Evolutionary conservation across 1,140 invertebrate species (phyloP).

Genomic region (Triops longicaudatus): DNA sequence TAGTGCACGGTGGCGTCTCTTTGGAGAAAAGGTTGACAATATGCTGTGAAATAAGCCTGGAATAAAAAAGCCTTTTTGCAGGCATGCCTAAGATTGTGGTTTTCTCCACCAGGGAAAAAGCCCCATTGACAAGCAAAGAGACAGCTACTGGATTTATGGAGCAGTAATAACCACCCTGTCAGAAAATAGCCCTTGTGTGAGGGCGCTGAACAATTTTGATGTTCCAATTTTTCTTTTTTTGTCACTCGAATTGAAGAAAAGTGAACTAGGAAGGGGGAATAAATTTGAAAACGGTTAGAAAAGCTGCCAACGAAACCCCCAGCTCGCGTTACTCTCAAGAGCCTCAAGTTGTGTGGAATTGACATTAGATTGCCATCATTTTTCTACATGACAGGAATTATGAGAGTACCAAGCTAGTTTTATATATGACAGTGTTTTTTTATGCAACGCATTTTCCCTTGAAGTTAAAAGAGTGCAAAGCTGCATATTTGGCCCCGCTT

Average conservation of each 20-base stretch:
- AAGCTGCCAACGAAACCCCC: too few relatives aligned
- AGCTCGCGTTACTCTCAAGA: too few relatives aligned
- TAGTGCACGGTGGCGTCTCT: neutral
- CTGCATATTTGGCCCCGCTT: too few relatives aligned
- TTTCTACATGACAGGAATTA: neutral
- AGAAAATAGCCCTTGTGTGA: neutral
- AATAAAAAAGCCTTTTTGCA: neutral
- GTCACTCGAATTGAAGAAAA: neutral
- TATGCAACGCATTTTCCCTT: too few relatives aligned
- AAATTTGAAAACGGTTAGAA: too few relatives aligned
- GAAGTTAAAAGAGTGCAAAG: too few relatives aligned
- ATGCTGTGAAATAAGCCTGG: neutral
- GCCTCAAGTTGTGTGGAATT: neutral
- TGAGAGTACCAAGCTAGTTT: neutral
- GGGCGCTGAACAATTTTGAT: neutral
- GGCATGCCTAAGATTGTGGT: neutral
- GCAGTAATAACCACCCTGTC: neutral
- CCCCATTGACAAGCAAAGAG: neutral
- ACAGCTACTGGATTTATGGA: neutral
- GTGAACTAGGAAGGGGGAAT: neutral
- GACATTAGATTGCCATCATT: conserved; percentile 2
- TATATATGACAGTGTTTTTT: neutral
- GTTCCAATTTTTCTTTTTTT: neutral
- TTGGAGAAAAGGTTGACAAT: neutral
- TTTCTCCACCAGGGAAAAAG: neutral